Percentiles rank a stretch among this genome's conserved stretches.
Conservation (phyloP, 2,113 vertebrate species). For the Pomatorhinus ruficollis region DNA sequence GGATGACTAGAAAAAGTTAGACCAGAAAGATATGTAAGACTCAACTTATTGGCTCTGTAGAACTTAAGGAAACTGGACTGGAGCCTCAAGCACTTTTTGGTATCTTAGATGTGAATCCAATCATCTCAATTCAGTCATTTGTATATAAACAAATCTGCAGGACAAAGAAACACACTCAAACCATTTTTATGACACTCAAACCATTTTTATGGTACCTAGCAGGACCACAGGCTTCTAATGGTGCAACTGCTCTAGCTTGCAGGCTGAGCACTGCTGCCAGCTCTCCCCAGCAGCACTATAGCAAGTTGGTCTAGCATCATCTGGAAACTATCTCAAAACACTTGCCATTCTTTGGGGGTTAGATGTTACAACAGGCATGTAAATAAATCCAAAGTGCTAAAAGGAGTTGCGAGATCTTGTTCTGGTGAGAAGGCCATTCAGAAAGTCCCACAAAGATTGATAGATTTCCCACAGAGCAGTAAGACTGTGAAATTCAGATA, state of each 20-base stretch:
- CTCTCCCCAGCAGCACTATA: not conserved
- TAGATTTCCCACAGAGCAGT: not conserved
- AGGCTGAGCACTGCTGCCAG: not conserved
- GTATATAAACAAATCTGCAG: not conserved
- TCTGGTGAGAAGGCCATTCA: not conserved
- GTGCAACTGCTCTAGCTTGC: not conserved
- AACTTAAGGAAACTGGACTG: not conserved
- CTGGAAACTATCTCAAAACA: not conserved
- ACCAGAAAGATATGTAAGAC: not conserved
- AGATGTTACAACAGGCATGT: not conserved
- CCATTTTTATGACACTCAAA: not conserved
- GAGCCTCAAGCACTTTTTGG: not conserved
- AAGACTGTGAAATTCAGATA: not conserved
- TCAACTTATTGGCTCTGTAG: not conserved
- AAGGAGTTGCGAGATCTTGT: not conserved
- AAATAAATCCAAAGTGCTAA: not conserved
- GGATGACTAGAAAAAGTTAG: not conserved
- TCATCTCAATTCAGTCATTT: not conserved
- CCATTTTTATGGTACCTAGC: not conserved
- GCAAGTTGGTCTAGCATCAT: not conserved
- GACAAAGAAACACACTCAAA: not conserved
- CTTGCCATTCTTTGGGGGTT: not conserved
- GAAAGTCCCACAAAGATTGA: not conserved
- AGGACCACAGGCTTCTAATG: not conserved
- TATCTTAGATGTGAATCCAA: not conserved